Evolutionary conservation across 2,113 vertebrate genomes (phyloP).

Genomic region (Lasiurus cinereus): DNA sequence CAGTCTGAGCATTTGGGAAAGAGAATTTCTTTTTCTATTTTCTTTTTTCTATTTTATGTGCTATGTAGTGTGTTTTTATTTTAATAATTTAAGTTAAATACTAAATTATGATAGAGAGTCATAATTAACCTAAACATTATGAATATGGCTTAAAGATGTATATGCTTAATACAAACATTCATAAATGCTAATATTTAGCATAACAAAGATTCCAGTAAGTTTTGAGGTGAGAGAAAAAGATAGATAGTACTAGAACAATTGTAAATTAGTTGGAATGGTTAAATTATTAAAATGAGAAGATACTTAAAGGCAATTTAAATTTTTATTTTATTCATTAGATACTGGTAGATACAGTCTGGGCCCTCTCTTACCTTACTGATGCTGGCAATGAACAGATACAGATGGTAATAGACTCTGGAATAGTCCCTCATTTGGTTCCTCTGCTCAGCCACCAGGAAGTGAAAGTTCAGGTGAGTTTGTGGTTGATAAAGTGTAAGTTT

Average conservation of each 20-base stretch:
- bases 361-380: constrained; percentile 98
- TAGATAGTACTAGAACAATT: neutral
- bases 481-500: constrained; percentile 42
- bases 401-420: constrained; percentile 99
- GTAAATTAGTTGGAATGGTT: constrained; percentile 4
- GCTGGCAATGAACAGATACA: constrained; percentile 99
- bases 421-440: constrained; percentile 98
- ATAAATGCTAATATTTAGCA: neutral
- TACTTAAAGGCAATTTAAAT: constrained; percentile 54
- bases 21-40: constrained; percentile 31
- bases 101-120: neutral
- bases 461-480: constrained; percentile 96
- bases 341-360: constrained; percentile 99
- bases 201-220: constrained; percentile 30
- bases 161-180: neutral
- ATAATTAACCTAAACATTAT: constrained; percentile 35
- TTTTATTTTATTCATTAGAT: constrained; percentile 89
- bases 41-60: constrained; percentile 23
- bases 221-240: constrained; percentile 11
- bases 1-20: neutral
- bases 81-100: constrained; percentile 45
- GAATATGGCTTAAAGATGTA: neutral
- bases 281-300: constrained; percentile 63
- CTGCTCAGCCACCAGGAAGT: constrained; percentile 99
- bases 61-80: neutral